Conservation (phyloP, 2,888 invertebrate genomes). For the Lithosia quadra region DNA sequence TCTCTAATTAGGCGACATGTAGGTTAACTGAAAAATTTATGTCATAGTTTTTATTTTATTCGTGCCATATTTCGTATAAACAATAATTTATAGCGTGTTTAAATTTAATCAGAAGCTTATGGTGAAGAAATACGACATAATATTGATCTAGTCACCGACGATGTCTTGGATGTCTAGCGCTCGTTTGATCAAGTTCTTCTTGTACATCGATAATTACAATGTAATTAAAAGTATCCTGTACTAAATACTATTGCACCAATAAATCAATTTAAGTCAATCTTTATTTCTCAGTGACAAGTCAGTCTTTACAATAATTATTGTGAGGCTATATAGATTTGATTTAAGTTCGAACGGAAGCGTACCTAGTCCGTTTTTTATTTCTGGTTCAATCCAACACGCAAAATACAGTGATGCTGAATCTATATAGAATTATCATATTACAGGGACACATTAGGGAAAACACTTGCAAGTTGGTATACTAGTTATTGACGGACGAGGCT, state of each 20-base stretch:
- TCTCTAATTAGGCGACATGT: constrained; percentile 41
- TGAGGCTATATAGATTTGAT: background rate
- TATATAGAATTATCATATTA: too few relatives aligned
- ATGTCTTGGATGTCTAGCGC: background rate
- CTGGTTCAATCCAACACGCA: background rate
- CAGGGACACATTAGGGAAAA: too few relatives aligned
- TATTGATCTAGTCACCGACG: constrained; percentile 15
- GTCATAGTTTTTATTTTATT: constrained; percentile 40
- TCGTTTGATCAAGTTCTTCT: constrained; percentile 9
- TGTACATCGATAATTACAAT: constrained; percentile 15
- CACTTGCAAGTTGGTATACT: background rate
- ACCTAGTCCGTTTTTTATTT: background rate
- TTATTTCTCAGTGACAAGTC: constrained; percentile 6
- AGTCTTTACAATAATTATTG: background rate
- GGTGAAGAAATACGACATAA: constrained; percentile 26
- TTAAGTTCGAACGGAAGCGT: background rate
- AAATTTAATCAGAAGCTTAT: constrained; percentile 36
- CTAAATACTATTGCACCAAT: constrained; percentile 11
- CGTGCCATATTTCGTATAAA: constrained; percentile 46
- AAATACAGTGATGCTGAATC: background rate
- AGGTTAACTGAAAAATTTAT: constrained; percentile 42
- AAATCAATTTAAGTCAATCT: constrained; percentile 13
- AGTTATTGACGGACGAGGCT: too few relatives aligned
- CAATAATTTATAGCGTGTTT: constrained; percentile 38
- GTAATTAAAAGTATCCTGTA: constrained; percentile 18